Evolutionary conservation across 1,140 invertebrate genomes (phyloP).

Genomic region (Pomacea maculata): DNA sequence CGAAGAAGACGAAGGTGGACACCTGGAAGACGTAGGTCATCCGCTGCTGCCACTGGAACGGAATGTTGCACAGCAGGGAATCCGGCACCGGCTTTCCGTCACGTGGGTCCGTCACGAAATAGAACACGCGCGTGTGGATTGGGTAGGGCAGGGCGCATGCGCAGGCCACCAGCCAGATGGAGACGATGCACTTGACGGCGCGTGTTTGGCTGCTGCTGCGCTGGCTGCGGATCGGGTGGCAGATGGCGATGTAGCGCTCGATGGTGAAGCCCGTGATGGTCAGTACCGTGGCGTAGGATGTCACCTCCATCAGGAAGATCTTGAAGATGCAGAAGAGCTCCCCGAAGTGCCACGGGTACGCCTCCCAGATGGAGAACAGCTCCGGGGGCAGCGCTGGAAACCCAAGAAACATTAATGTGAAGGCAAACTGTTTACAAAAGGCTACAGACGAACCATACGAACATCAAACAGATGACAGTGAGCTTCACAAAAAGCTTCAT

Average conservation of each 20-base stretch:
- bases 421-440: not conserved
- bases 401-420: not conserved
- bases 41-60: conserved; percentile 41
- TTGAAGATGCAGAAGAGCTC: conserved; percentile 85
- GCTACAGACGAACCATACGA: not conserved
- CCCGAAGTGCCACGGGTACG: conserved; percentile 88
- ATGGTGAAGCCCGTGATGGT: conserved; percentile 94
- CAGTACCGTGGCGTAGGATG: conserved; percentile 91
- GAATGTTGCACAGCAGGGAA: conserved; percentile 60
- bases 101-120: conserved; percentile 43
- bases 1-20: conserved; percentile 66
- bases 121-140: conserved; percentile 53
- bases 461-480: not conserved
- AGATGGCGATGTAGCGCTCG: conserved; percentile 94
- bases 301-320: conserved; percentile 86
- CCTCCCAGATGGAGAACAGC: conserved; percentile 86
- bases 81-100: conserved; percentile 41
- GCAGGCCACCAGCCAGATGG: conserved; percentile 81
- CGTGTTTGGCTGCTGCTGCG: conserved; percentile 84
- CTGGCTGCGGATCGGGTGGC: conserved; percentile 88
- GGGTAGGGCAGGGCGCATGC: conserved; percentile 78
- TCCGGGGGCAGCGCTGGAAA: conserved; percentile 81
- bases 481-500: too few species aligned
- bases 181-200: conserved; percentile 81
- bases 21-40: conserved; percentile 60